Evolutionary conservation across 2,888 invertebrate genomes (phyloP), one percentile per base, ranked within the genome.

Genomic region (Synanthedon vespiformis): DNA sequence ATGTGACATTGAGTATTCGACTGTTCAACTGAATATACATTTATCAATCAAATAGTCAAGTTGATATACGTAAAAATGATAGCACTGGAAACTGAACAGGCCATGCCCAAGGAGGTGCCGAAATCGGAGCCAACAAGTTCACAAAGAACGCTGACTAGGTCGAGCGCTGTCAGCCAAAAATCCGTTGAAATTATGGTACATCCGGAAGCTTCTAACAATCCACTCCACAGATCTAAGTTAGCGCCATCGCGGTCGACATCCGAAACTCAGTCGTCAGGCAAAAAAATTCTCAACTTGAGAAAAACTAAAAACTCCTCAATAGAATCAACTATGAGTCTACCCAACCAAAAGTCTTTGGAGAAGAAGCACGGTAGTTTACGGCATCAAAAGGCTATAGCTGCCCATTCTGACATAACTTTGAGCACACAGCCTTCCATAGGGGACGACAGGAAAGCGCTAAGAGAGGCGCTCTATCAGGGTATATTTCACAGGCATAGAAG

Each of bases 401-500:
- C 90, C 48, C 90, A 90, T 59, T 90, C 90, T 49, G 90, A 91
- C 62, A 74, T 88, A 57, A 89, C 90, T 50, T 63, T 88, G 57
- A 80, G 77, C 58, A 80, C 86, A 48, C 88, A 82, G 65, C 78
- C 82, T 51, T 79, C 85, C 22, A 86, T 84, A 56, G 72, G 80
- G 5, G 90, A 90, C 64, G 90, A 91, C 72, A 80, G 93, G 61
- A 93, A 93, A 76, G 92, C 92, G 51, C 72, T 92, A 58, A 85
- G 93, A 58, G 93, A 93, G 72, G 92, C 93, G 57, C 82, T 93
- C 63, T 93, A 93, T 74, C 92, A 93, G 80, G 93, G 93, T 77
- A 93, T 93, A 71, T 92, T 93, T 75, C 92, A 93, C 84, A 90
- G 92, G 61, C 93, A 93, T 79, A 86, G 93, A 59, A 88, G 92